A percentile compares a stretch with the other conserved stretches of the same genome.
Evolutionary conservation across 2,888 invertebrate genomes (phyloP).

Genomic region (Zele albiditarsus): DNA sequence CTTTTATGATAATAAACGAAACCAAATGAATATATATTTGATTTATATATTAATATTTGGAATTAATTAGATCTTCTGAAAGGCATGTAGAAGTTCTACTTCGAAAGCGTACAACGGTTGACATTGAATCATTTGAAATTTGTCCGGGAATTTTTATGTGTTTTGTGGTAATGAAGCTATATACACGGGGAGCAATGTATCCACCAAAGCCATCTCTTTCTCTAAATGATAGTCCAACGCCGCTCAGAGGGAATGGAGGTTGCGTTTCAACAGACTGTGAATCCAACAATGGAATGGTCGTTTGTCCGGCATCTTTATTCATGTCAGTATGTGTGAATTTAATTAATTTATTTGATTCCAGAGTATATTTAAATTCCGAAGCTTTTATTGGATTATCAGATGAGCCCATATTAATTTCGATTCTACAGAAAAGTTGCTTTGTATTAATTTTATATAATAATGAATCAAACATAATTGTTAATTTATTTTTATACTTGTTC

Average conservation of each 20-base stretch:
- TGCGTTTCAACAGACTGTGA: not conserved
- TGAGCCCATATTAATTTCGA: not conserved
- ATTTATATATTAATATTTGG: too few relatives aligned
- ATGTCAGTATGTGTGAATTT: not conserved
- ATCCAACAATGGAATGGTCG: slow-evolving; percentile 6
- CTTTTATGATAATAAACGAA: too few relatives aligned
- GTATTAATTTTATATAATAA: not conserved
- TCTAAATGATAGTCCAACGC: not conserved
- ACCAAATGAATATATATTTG: too few relatives aligned
- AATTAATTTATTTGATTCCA: not conserved
- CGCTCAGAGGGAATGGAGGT: not conserved
- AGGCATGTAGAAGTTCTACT: too few relatives aligned
- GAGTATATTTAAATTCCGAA: not conserved
- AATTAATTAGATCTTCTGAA: too few relatives aligned
- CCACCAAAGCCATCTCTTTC: not conserved
- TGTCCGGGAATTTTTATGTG: not conserved
- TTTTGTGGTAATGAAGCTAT: not conserved
- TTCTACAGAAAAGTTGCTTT: not conserved
- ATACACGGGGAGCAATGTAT: not conserved
- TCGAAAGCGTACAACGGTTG: too few relatives aligned
- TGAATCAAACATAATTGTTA: too few relatives aligned
- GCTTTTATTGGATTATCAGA: not conserved
- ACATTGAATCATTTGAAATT: too few relatives aligned
- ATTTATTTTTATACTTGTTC: too few relatives aligned
- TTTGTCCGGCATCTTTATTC: not conserved